Base-by-base conservation (phyloP, 2,113 vertebrate genomes). In the Ursus arctos region DNA sequence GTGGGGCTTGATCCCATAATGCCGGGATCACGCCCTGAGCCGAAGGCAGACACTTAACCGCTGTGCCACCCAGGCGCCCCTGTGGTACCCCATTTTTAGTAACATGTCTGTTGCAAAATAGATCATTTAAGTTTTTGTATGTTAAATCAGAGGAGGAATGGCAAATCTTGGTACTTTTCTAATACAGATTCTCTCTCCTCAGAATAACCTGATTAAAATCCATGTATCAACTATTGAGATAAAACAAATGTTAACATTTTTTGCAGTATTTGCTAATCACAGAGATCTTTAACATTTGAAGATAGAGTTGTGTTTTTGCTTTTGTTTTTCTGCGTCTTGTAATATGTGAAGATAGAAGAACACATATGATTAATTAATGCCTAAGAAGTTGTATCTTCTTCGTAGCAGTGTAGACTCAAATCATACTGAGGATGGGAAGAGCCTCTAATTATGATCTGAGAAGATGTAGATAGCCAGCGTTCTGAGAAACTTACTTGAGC, bases 251-350 rank as follows among this genome's bases (percentile, higher is more conserved):
- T 83, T 83, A 87, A 71, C 63, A 74, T 88, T 79, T 79, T 65
- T 77, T 82, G 80, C 51, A 9, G 2, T 91, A 67, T 91, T 87
- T 93, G 24, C 43, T 55, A 24, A 43, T 88, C 14, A 71, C 33
- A 71, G 47, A 83, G 6, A 31, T 83, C 92, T 97, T 69, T 51
- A 97, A 76, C 55, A 65, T 89, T 81, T 96, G 47, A 96, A 79
- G 40, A 77, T 87, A 91, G n/a, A 13, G 6, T 65, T 72, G 51
- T 76, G 7, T 24, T 69, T 80, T 90, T 84, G 40, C 22, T 43
- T 7, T 55, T 77, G 26, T 47, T 8, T 77, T 74, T 57, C 47
- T 57, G 2, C 13, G 28, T 67, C 55, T 95, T 96, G 36, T 83
- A 36, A 74, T 69, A 81, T 65, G 93, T 96, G 84, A 94, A 79